phyloP scores from a whole-genome alignment of 2,113 vertebrate genomes.

The Poeciliopsis retropinna region DNA sequence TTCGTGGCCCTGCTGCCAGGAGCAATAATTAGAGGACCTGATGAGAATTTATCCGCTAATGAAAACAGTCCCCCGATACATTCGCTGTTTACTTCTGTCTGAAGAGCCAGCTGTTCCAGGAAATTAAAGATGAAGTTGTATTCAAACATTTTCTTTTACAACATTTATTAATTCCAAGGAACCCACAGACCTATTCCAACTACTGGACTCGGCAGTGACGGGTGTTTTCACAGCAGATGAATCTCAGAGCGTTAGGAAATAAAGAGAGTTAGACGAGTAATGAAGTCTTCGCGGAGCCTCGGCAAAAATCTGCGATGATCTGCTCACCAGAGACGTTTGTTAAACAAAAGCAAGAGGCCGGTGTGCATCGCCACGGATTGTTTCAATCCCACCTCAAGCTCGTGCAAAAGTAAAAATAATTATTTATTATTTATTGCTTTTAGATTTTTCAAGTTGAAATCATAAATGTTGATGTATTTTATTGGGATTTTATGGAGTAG shows the following conservation, averaged over 20 bases:
- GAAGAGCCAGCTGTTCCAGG: slow-evolving; percentile 22
- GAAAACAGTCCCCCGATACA: slow-evolving; percentile 9
- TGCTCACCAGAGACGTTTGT: slow-evolving; percentile 2
- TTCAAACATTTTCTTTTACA: neutral
- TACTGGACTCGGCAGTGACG: neutral
- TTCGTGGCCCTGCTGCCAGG: neutral
- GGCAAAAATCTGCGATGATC: slow-evolving; percentile 13
- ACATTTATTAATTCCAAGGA: neutral
- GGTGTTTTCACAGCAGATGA: neutral
- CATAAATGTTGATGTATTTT: neutral
- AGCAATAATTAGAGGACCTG: slow-evolving; percentile 8
- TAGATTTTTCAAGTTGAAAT: neutral
- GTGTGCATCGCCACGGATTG: slow-evolving; percentile 24
- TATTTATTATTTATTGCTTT: too few species aligned
- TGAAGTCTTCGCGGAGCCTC: slow-evolving; percentile 14
- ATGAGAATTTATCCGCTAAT: slow-evolving; percentile 13
- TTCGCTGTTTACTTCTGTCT: slow-evolving; percentile 12
- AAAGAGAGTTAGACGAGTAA: neutral
- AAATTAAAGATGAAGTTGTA: slow-evolving; percentile 6
- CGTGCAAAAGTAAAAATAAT: neutral
- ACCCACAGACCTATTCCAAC: neutral
- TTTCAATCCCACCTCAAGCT: neutral
- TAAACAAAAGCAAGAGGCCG: slow-evolving; percentile 18
- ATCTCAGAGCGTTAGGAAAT: neutral
- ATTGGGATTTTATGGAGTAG: neutral